Percentiles rank a stretch among this genome's conserved stretches.
Conservation (phyloP, 1,140 invertebrate genomes). For the Zelostemma sp. region DNA sequence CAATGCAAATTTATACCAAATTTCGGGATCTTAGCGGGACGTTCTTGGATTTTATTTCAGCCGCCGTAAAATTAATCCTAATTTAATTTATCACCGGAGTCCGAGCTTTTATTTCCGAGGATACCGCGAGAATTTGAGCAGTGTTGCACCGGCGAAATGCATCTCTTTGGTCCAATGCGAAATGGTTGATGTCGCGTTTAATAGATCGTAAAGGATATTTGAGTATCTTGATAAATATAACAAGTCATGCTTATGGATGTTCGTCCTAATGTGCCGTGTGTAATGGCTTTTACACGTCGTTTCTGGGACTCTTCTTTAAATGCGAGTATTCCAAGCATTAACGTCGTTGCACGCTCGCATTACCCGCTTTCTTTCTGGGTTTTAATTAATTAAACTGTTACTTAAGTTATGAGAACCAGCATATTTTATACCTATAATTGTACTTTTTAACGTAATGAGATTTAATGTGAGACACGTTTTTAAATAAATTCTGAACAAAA, state of each 20-base stretch:
- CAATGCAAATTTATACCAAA: no score
- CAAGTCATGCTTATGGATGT: constrained; percentile 57
- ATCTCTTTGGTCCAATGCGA: constrained; percentile 47
- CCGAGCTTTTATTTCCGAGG: constrained; percentile 26
- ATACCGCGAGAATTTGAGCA: constrained; percentile 26
- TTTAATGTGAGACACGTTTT: no score
- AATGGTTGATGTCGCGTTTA: constrained; percentile 66
- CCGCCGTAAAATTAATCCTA: constrained; percentile 16
- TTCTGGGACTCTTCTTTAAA: constrained; percentile 33
- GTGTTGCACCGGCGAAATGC: constrained; percentile 36
- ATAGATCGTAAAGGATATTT: constrained; percentile 69
- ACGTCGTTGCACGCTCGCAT: no score
- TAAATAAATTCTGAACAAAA: constrained; percentile 5
- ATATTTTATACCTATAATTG: no score
- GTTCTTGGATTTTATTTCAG: constrained; percentile 8
- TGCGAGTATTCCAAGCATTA: constrained; percentile 12
- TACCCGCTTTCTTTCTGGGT: neutral
- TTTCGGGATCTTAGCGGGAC: no score
- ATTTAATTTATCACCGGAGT: constrained; percentile 20
- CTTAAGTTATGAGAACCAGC: no score
- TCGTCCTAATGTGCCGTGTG: constrained; percentile 49
- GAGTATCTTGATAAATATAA: constrained; percentile 70
- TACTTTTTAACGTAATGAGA: no score
- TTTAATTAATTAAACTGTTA: no score
- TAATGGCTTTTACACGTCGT: constrained; percentile 38